Evolutionary conservation across 2,888 invertebrate genomes (phyloP).

Genomic region (Rotaria sp.): DNA sequence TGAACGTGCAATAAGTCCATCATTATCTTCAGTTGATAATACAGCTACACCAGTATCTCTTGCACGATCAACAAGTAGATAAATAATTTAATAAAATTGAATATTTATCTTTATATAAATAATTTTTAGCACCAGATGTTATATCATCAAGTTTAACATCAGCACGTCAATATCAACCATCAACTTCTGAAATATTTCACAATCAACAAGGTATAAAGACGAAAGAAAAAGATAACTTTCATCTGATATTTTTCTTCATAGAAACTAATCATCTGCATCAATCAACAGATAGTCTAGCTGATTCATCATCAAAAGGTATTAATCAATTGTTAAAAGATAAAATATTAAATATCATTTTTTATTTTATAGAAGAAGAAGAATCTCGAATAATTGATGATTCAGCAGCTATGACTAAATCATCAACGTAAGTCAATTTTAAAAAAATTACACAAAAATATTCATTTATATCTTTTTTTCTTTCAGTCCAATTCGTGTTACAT

Average conservation of each 20-base stretch:
- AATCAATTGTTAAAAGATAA: not conserved
- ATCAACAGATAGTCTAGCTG: conserved; percentile 10
- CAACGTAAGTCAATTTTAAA: not conserved
- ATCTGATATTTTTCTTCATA: not conserved
- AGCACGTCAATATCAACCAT: not conserved
- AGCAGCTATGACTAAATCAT: not conserved
- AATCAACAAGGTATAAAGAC: not conserved
- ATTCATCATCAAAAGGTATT: conserved; percentile 10
- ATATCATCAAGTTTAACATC: conserved; percentile 20
- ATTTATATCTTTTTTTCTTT: not conserved
- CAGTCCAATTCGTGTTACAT: not conserved
- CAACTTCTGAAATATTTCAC: not conserved
- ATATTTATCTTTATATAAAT: not conserved
- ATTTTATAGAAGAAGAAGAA: not conserved
- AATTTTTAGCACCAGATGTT: not conserved
- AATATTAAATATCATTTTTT: not conserved
- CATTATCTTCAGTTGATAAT: not conserved
- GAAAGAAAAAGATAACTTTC: no score
- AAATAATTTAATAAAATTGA: not conserved
- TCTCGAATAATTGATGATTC: not conserved
- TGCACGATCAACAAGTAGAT: conserved; percentile 5
- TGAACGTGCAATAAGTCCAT: not conserved
- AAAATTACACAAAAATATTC: no score
- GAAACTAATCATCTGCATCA: not conserved
- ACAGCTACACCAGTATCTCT: not conserved